These are phyloP conservation scores for Pristiophorus japonicus DNA, from an alignment of 2,113 vertebrate species.

Conservation along the genomic window DNA sequence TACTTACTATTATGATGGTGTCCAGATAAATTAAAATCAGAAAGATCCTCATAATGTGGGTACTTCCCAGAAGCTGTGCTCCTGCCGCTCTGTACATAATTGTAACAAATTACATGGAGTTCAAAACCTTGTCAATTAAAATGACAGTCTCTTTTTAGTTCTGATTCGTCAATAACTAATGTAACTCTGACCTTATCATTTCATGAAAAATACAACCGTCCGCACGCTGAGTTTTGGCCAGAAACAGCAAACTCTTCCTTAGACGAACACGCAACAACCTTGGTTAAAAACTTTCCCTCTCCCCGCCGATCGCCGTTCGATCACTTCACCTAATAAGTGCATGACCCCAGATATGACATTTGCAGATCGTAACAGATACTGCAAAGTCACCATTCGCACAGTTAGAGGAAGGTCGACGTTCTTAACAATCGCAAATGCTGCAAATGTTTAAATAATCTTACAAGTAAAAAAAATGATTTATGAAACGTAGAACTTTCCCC, in stretches of 20 bases:
- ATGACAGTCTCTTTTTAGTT: background rate
- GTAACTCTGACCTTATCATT: background rate
- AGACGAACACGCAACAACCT: background rate
- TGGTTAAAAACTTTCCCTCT: background rate
- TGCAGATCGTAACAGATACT: background rate
- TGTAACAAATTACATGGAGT: background rate
- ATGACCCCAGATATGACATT: background rate
- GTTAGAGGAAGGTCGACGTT: no score
- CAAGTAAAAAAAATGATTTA: background rate
- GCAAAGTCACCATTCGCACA: background rate
- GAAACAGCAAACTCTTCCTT: background rate
- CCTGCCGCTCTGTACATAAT: background rate
- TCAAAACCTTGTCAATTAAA: background rate
- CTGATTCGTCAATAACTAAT: background rate
- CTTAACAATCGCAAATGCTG: background rate
- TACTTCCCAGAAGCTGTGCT: background rate
- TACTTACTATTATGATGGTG: constrained; percentile 5
- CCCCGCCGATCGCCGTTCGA: background rate
- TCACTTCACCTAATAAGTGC: background rate
- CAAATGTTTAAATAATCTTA: background rate
- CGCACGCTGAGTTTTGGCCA: background rate
- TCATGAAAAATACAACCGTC: background rate
- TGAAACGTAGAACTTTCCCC: background rate
- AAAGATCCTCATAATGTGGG: background rate
- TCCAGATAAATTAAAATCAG: constrained; percentile 9